Evolutionary conservation across 1,140 invertebrate species (phyloP), one percentile per base, ranked within the genome.

Genomic region (Drosophila parabipectinata): DNA sequence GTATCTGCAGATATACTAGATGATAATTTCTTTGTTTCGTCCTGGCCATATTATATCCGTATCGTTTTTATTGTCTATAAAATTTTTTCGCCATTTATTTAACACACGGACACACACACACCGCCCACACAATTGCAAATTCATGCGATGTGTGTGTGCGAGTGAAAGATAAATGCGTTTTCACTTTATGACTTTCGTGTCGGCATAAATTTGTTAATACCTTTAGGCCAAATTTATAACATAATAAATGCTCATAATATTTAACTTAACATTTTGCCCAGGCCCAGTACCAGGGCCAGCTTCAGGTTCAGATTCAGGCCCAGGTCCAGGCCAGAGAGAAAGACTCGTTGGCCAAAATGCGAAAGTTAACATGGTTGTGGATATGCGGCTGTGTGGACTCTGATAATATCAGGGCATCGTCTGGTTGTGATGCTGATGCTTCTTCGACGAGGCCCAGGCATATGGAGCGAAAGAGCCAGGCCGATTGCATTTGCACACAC

Each of bases 151-250:
- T 26, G 55, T 41, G 24, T 55, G 55, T 56, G 61, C 28, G 72
- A 78, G 74, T 68, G 76, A 89, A 84, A 88, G 79, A 89, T 88
- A 88, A 88, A 89, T 89, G 80, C 80, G 84, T 89, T 89, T 90
- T 88, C 83, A 88, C 83, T 88, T 88, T 88, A 88, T 88, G 83
- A 88, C 84, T 88, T 88, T 88, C 87, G 82, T 90, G 87, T 82
- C 76, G 81, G 87, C 87, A 90, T 90, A 90, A 90, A 90, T 90
- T 90, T 90, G 87, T 90, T 90, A 90, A 90, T 90, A 90, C 87
- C 87, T 90, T 90, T 82, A 90, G 87, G 87, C 87, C 87, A 90
- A 90, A 90, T 90, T 90, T 90, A 90, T 90, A 90, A 90, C 87
- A 90, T 90, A 90, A 90, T 90, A 90, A 90, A 90, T 90, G 87